These are phyloP conservation scores for Oxyteleia sp. DNA, from an alignment of 2,888 invertebrate species.

Conservation along the genomic window DNA sequence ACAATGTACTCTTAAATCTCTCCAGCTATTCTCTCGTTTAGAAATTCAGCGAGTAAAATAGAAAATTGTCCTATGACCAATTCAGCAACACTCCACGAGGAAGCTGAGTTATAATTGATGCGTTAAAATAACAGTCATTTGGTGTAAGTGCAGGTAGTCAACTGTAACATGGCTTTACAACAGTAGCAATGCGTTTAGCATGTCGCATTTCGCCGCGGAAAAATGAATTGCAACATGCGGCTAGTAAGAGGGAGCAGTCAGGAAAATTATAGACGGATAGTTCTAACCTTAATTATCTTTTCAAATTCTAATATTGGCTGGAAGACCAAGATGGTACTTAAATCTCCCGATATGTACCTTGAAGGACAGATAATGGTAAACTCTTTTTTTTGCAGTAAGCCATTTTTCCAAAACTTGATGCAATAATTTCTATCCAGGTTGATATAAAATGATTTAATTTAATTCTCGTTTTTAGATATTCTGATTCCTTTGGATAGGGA, in stretches of 20 bases:
- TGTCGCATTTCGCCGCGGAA: constrained; percentile 38
- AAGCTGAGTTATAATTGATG: constrained; percentile 54
- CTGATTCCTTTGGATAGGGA: too few relatives aligned
- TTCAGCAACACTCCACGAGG: constrained; percentile 5
- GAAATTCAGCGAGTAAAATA: constrained; percentile 9
- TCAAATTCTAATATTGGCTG: constrained; percentile 35
- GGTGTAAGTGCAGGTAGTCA: constrained; percentile 57
- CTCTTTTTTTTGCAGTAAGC: too few relatives aligned
- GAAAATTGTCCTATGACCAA: constrained; percentile 33
- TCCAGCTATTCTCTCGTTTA: too few relatives aligned
- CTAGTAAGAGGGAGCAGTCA: constrained; percentile 24
- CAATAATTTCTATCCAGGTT: too few relatives aligned
- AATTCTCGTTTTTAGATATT: too few relatives aligned
- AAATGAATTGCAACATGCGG: constrained; percentile 38
- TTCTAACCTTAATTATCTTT: constrained; percentile 41
- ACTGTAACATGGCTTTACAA: constrained; percentile 42
- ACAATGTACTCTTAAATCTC: too few relatives aligned
- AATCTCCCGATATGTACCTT: too few relatives aligned
- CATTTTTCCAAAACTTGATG: too few relatives aligned
- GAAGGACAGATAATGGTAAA: too few relatives aligned
- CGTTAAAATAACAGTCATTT: constrained; percentile 62
- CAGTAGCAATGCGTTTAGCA: constrained; percentile 55
- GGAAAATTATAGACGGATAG: constrained; percentile 37
- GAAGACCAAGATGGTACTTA: constrained; percentile 30
- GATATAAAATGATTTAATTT: too few relatives aligned